These are phyloP conservation scores for Equus quagga DNA, from an alignment of 2,113 vertebrate genomes.

Conservation along the genomic window DNA sequence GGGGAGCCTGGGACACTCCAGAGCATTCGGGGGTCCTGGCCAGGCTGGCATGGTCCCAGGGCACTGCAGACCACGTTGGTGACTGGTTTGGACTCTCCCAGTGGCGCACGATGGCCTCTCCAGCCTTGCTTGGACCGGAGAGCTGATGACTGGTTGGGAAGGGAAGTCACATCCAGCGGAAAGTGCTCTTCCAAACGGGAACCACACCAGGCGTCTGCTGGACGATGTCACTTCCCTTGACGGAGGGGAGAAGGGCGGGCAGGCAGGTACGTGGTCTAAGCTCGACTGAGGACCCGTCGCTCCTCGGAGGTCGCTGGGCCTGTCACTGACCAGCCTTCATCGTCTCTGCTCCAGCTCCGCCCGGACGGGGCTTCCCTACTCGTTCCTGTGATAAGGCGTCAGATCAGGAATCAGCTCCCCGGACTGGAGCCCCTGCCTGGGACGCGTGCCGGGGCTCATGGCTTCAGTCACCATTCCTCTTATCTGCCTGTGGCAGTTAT, in stretches of 20 bases:
- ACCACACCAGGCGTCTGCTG: neutral
- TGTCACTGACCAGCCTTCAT: neutral
- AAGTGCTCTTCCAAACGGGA: neutral
- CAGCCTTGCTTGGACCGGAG: too few species aligned
- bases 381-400: neutral
- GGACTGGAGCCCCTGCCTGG: neutral
- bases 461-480: neutral
- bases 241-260: neutral
- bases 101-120: neutral
- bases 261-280: neutral
- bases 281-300: too few species aligned
- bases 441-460: neutral
- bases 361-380: rapidly evolving
- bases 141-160: too few species aligned
- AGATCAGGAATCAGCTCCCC: neutral
- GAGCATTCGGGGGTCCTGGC: neutral
- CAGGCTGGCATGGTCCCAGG: neutral
- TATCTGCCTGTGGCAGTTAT: too few species aligned
- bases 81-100: neutral
- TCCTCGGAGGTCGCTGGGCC: neutral
- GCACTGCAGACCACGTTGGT: neutral
- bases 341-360: neutral
- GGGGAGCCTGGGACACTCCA: neutral
- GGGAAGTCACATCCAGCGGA: neutral
- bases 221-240: too few species aligned